These are phyloP conservation scores for Eurypyga helias DNA, from an alignment of 2,113 vertebrate genomes.

Conservation along the genomic window DNA sequence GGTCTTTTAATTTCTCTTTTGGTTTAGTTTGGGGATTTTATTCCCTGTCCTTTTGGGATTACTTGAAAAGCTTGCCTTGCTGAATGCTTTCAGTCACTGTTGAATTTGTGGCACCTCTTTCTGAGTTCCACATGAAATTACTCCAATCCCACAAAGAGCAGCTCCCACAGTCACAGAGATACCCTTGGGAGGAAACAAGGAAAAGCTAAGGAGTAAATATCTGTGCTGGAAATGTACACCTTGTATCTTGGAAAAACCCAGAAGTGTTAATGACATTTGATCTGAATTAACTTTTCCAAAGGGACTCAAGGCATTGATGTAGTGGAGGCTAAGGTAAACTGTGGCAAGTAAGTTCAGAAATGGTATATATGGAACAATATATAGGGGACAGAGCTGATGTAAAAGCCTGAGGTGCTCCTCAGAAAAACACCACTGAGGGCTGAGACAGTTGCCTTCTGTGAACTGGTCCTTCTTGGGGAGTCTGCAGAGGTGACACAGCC, in stretches of 20 bases:
- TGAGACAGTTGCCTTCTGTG: not conserved
- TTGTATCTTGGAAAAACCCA: not conserved
- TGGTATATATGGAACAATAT: not conserved
- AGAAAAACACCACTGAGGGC: not conserved
- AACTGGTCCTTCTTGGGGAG: not conserved
- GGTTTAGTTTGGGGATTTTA: not conserved
- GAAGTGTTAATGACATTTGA: not conserved
- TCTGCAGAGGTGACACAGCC: not conserved
- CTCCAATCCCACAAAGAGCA: not conserved
- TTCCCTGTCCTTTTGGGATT: not conserved
- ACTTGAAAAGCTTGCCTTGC: not conserved
- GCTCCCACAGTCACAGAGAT: not conserved
- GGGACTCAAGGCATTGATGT: not conserved
- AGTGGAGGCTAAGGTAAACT: not conserved
- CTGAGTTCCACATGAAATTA: not conserved
- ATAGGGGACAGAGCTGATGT: not conserved
- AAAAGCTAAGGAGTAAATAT: not conserved
- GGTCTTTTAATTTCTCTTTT: not conserved
- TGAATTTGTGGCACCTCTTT: not conserved
- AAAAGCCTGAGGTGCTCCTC: not conserved
- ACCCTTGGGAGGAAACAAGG: rapidly evolving
- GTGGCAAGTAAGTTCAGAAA: not conserved
- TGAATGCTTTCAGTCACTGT: not conserved
- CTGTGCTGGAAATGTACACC: not conserved
- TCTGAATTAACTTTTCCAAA: not conserved